Conservation (phyloP, 53 echinoderm and acorn worm genomes). For the Holothuria leucospilota region DNA sequence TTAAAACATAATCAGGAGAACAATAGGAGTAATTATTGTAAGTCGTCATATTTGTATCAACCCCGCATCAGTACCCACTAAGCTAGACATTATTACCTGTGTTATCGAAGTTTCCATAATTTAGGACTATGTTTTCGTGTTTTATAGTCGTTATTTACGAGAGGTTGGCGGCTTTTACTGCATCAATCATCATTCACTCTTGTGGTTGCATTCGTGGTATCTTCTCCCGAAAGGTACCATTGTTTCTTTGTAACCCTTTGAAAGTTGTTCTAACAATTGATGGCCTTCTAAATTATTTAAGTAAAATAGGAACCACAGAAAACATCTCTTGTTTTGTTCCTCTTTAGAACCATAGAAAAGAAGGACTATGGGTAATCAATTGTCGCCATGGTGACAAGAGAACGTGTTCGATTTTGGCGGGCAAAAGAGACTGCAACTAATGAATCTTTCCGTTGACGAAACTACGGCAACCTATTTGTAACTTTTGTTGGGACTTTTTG, state of each 20-base stretch:
- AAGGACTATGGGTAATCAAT: conserved; percentile 38
- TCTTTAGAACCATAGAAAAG: conserved; percentile 29
- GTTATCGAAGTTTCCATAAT: too few relatives aligned
- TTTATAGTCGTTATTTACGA: too few relatives aligned
- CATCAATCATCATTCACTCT: too few relatives aligned
- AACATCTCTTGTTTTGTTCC: conserved; percentile 37
- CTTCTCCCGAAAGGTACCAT: neutral
- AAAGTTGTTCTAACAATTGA: conserved; percentile 39
- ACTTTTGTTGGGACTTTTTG: neutral
- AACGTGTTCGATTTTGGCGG: conserved; percentile 47
- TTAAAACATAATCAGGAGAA: too few relatives aligned
- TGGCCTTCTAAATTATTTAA: conserved; percentile 42
- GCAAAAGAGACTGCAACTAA: conserved; percentile 35
- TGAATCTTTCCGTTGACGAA: neutral
- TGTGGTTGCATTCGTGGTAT: too few relatives aligned
- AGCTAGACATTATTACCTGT: too few relatives aligned
- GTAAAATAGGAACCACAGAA: conserved; percentile 24
- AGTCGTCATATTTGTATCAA: too few relatives aligned
- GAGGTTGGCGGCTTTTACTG: too few relatives aligned
- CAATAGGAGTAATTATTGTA: too few relatives aligned
- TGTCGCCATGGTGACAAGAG: conserved; percentile 28
- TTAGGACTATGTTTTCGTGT: too few relatives aligned
- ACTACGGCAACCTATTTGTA: conserved; percentile 24
- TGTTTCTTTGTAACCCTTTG: conserved; percentile 2
- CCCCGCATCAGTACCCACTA: too few relatives aligned